Conservation (phyloP, 2,888 invertebrate genomes). For the Drosophila borborema region DNA sequence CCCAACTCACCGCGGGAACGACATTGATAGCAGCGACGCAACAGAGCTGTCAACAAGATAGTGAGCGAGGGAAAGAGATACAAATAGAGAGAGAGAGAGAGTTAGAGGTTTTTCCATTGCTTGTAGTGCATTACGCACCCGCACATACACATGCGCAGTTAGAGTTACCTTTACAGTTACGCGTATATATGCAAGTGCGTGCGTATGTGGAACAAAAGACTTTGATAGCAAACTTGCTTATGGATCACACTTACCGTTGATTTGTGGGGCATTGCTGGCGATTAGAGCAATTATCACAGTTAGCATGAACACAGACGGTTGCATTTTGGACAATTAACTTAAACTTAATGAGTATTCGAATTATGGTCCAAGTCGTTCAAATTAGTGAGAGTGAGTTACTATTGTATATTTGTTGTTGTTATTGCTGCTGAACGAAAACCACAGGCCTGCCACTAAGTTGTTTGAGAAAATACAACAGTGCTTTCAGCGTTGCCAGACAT, state of each 20-base stretch:
- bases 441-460: conserved; percentile 29
- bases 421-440: neutral
- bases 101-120: neutral
- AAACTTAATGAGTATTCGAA: conserved; percentile 16
- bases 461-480: conserved; percentile 30
- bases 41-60: conserved; percentile 86
- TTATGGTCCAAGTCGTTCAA: conserved; percentile 1
- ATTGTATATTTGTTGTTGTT: conserved; percentile 31
- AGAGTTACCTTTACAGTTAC: conserved; percentile 5
- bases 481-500: conserved; percentile 19
- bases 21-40: conserved; percentile 92
- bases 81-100: neutral
- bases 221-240: conserved; percentile 39
- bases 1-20: conserved; percentile 95
- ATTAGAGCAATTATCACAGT: conserved; percentile 67
- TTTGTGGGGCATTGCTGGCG: conserved; percentile 47
- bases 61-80: neutral
- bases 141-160: conserved; percentile 32
- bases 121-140: conserved; percentile 36
- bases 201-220: conserved; percentile 42
- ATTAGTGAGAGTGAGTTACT: conserved; percentile 31
- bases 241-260: conserved; percentile 57
- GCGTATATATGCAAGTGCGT: conserved; percentile 10
- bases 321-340: conserved; percentile 33
- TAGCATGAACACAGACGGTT: conserved; percentile 38